A percentile compares a stretch with the other conserved stretches of the same genome.
phyloP scores from a whole-genome alignment of 1,140 invertebrate species.

The Nixonia krombeini region DNA sequence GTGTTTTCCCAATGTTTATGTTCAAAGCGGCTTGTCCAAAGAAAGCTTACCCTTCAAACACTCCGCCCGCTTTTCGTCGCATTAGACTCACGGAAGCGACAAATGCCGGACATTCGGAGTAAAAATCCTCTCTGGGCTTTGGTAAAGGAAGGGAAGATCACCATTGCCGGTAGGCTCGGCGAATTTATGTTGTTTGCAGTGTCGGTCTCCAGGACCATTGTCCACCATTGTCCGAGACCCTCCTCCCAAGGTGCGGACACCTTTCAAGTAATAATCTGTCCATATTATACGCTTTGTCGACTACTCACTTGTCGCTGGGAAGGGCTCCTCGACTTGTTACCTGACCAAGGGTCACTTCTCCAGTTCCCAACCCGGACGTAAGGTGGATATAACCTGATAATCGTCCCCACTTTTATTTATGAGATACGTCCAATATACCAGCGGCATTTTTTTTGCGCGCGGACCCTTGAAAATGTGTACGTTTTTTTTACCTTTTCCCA shows the following conservation, averaged over 20 bases:
- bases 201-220: constrained; percentile 69
- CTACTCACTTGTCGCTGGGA: constrained; percentile 58
- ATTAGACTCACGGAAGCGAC: constrained; percentile 32
- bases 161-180: constrained; percentile 33
- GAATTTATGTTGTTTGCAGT: constrained; percentile 72
- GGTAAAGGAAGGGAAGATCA: constrained; percentile 23
- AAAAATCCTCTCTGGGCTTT: not conserved
- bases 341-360: constrained; percentile 68
- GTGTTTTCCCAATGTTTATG: constrained; percentile 21
- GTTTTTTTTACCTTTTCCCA: constrained; percentile 11
- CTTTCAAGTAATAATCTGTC: constrained; percentile 69
- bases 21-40: constrained; percentile 16
- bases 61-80: constrained; percentile 37
- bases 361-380: constrained; percentile 42
- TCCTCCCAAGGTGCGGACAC: constrained; percentile 69
- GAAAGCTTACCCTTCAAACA: constrained; percentile 34
- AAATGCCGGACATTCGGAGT: constrained; percentile 25
- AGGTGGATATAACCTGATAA: constrained; percentile 53
- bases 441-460: constrained; percentile 3
- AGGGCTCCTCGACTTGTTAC: constrained; percentile 54
- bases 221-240: constrained; percentile 69
- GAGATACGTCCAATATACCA: not conserved
- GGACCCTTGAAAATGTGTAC: not conserved
- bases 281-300: constrained; percentile 68
- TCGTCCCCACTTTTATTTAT: constrained; percentile 7